Percentiles rank a stretch among this genome's conserved stretches.
phyloP scores from a whole-genome alignment of 1,140 invertebrate species.

The Nasonia longicornis region DNA sequence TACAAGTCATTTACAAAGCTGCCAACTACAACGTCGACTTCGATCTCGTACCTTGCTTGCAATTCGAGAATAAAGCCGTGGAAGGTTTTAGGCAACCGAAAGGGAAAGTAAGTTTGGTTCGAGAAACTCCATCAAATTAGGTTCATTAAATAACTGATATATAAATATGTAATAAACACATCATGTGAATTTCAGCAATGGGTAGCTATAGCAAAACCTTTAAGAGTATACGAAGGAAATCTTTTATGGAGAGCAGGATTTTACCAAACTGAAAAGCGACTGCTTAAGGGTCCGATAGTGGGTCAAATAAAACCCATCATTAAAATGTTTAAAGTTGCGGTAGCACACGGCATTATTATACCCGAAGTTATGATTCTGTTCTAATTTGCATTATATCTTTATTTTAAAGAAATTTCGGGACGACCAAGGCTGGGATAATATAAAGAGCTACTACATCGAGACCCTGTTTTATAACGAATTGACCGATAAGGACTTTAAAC shows the following conservation, averaged over 20 bases:
- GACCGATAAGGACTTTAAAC: neutral
- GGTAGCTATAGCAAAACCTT: neutral
- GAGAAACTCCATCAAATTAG: too few relatives aligned
- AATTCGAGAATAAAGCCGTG: neutral
- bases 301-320: constrained; percentile 1
- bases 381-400: neutral
- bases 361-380: neutral
- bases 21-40: neutral
- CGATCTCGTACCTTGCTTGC: constrained; percentile 1
- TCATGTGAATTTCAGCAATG: too few relatives aligned
- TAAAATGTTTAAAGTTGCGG: neutral
- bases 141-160: too few relatives aligned
- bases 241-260: neutral
- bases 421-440: neutral
- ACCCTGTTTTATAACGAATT: neutral
- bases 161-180: too few relatives aligned
- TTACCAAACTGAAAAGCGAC: neutral
- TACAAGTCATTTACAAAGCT: neutral
- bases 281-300: neutral
- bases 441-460: neutral
- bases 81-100: neutral
- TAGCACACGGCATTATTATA: neutral
- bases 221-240: neutral
- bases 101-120: neutral
- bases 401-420: neutral